Evolutionary conservation across 2,113 vertebrate species (phyloP).

Genomic region (Sturnira hondurensis): DNA sequence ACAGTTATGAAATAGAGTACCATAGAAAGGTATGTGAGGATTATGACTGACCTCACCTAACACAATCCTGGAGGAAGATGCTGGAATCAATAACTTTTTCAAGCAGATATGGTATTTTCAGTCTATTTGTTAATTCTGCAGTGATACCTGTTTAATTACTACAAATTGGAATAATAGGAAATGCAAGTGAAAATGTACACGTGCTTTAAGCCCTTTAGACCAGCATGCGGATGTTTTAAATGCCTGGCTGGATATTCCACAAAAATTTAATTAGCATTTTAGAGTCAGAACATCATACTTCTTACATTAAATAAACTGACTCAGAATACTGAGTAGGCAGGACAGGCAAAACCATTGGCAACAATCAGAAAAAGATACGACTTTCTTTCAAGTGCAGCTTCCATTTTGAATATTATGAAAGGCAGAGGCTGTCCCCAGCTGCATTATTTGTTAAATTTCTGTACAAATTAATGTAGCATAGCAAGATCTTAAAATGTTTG

Average conservation of each 20-base stretch:
- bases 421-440: neutral
- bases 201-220: neutral
- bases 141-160: neutral
- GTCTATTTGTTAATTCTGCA: neutral
- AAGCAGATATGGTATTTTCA: neutral
- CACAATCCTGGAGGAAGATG: neutral
- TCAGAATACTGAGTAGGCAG: neutral
- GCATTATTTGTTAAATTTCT: neutral
- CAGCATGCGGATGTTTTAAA: neutral
- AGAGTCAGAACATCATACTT: neutral
- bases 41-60: neutral
- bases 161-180: neutral
- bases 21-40: neutral
- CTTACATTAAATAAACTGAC: neutral
- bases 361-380: neutral
- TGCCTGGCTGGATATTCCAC: neutral
- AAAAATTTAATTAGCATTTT: slow-evolving; percentile 10
- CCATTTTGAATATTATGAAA: neutral
- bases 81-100: neutral
- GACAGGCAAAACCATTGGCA: neutral
- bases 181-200: neutral
- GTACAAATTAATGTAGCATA: neutral
- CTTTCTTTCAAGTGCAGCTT: neutral
- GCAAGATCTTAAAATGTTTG: neutral
- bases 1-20: neutral